Evolutionary conservation across 2,888 invertebrate genomes (phyloP).

Genomic region (Stenotaenia linearis): DNA sequence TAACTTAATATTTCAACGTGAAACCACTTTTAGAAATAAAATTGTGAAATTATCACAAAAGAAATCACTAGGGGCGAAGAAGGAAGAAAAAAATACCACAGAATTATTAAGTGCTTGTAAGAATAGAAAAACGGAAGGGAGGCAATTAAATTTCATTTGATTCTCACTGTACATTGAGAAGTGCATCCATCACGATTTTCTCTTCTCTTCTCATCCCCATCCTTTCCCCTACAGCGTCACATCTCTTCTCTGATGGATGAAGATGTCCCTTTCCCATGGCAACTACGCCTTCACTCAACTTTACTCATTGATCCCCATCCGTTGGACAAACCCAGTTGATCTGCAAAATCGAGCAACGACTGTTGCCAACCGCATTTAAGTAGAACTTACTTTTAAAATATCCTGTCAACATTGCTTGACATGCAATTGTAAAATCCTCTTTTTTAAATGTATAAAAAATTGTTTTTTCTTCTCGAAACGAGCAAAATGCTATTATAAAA

Average conservation of each 20-base stretch:
- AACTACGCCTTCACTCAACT: slow-evolving; percentile 20
- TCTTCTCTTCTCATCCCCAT: background rate
- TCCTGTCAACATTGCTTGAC: slow-evolving; percentile 2
- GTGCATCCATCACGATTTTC: slow-evolving; percentile 19
- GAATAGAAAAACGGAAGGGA: background rate
- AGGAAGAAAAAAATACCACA: background rate
- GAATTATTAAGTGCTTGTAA: slow-evolving; percentile 14
- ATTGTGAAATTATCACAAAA: slow-evolving; percentile 10
- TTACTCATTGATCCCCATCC: slow-evolving; percentile 21
- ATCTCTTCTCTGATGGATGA: slow-evolving; percentile 6
- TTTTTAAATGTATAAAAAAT: background rate
- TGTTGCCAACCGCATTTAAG: slow-evolving; percentile 16
- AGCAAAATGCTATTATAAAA: too few relatives aligned
- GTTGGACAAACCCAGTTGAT: slow-evolving; percentile 21
- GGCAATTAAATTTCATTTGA: slow-evolving; percentile 26
- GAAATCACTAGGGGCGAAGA: background rate
- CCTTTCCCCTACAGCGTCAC: background rate
- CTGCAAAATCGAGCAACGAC: slow-evolving; percentile 12
- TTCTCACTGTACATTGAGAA: slow-evolving; percentile 16
- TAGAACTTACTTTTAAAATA: slow-evolving; percentile 21
- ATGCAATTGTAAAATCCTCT: background rate
- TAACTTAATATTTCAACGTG: slow-evolving; percentile 13
- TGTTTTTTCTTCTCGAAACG: background rate
- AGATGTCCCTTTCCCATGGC: slow-evolving; percentile 19
- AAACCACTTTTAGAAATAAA: slow-evolving; percentile 14